Base-by-base conservation (phyloP, 2,888 invertebrate genomes). In the Drosophila formosana region DNA sequence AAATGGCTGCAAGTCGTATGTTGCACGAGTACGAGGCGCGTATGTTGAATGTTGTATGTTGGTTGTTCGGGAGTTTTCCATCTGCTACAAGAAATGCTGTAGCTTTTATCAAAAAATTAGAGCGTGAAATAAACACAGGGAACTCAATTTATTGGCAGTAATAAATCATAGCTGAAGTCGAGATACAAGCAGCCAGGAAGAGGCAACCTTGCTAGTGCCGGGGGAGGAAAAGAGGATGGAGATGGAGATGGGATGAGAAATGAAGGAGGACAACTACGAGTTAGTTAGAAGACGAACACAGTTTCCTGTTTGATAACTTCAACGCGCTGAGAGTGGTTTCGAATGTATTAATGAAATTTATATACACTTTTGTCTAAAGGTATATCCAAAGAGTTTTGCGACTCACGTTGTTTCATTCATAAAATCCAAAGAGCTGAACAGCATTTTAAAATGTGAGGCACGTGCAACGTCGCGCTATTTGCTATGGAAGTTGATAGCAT, bases 41-140 rank as follows among this genome's bases (percentile, higher is more conserved):
- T n/a, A 34, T n/a, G n/a, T n/a, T 37, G 34, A n/a, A 37, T 11
- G 34, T 34, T 34, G 39, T 41, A 34, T 34, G 34, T 34, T 34
- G 34, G n/a, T 9, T 72, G 65, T 32, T 30, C 18, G 8, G 34
- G 49, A 46, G 45, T 50, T 52, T 75, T 86, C 87, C 83, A 83
- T 78, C 83, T 83, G 88, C 85, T 72, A 55, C 62, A 76, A 60
- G 39, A 55, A 32, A 34, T 46, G 47, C 4, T 60, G 65, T 62
- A 34, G 64, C 70, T 73, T 87, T 83, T 83, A 83, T 83, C 83
- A 75, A 63, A 70, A 87, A 88, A 88, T 83, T 83, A 83, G 88
- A 83, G 75, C 83, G 83, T 83, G 88, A 83, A 83, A 79, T 82
- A 85, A 82, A 66, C 34, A 51, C 37, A 45, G 58, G 56, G 32